Conservation (phyloP, 2,888 invertebrate genomes). For the Pristionchus japonicus region DNA sequence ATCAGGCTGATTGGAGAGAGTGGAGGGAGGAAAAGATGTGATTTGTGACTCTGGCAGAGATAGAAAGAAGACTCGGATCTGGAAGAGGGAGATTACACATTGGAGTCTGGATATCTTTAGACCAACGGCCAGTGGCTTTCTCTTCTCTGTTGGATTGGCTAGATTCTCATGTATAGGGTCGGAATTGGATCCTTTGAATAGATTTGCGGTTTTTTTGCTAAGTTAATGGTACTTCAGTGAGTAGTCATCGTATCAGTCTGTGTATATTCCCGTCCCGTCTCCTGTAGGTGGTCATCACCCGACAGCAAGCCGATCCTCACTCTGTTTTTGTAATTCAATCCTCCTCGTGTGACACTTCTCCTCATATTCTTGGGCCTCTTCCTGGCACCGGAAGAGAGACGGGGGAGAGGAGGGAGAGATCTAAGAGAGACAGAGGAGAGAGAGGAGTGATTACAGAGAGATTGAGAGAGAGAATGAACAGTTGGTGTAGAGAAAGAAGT, state of each 20-base stretch:
- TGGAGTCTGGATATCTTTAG: slow-evolving; percentile 27
- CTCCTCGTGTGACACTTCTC: slow-evolving; percentile 18
- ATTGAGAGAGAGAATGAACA: slow-evolving; percentile 14
- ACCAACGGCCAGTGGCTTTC: background rate
- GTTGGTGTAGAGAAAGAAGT: slow-evolving; percentile 33
- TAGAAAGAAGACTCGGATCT: background rate
- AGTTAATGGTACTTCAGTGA: too few relatives aligned
- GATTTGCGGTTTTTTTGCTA: background rate
- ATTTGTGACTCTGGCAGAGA: slow-evolving; percentile 25
- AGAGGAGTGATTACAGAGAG: slow-evolving; percentile 13
- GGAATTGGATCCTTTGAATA: background rate
- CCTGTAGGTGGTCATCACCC: background rate
- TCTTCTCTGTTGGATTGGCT: background rate
- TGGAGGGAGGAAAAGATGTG: background rate
- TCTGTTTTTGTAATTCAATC: slow-evolving; percentile 24
- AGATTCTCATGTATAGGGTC: background rate
- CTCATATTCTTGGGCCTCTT: background rate
- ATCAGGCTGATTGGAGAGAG: background rate
- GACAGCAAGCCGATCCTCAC: slow-evolving; percentile 17
- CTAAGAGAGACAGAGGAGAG: background rate
- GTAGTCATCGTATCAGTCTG: background rate
- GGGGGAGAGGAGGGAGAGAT: background rate
- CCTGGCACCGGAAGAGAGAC: slow-evolving; percentile 13
- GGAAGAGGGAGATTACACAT: slow-evolving; percentile 16
- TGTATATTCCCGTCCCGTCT: background rate